phyloP scores from a whole-genome alignment of 1,140 invertebrate species.

The Homalodisca vitripennis region DNA sequence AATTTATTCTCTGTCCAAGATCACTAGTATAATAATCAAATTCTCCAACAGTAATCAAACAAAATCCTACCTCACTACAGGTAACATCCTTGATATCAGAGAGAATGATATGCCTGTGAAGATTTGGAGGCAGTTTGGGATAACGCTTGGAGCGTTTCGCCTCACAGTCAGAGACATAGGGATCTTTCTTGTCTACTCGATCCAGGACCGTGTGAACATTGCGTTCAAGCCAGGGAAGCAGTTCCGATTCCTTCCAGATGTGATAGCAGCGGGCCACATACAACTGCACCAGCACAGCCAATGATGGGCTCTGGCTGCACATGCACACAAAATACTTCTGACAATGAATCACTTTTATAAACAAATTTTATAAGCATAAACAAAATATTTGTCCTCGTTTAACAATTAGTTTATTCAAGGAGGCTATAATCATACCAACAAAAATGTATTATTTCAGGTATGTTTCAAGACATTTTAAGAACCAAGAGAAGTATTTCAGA shows the following conservation, averaged over 20 bases:
- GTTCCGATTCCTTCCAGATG: constrained; percentile 75
- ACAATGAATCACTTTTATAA: neutral
- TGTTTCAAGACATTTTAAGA: no score
- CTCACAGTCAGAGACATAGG: constrained; percentile 59
- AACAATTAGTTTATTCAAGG: no score
- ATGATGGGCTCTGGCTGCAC: constrained; percentile 52
- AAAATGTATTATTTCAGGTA: no score
- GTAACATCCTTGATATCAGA: constrained; percentile 75
- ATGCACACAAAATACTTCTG: neutral
- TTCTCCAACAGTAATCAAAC: no score
- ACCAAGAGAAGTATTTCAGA: no score
- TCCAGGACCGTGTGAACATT: constrained; percentile 66
- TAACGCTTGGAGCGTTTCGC: constrained; percentile 62
- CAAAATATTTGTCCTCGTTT: no score
- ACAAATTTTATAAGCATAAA: no score
- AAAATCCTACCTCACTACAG: constrained; percentile 40
- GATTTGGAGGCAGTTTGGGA: constrained; percentile 67
- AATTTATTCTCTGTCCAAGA: no score
- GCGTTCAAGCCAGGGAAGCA: constrained; percentile 75
- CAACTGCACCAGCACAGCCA: constrained; percentile 69
- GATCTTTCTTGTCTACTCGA: constrained; percentile 60
- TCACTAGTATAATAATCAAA: no score
- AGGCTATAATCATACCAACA: no score
- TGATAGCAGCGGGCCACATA: constrained; percentile 72
- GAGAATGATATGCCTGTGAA: constrained; percentile 76